Evolutionary conservation across 2,113 vertebrate genomes (phyloP).

Genomic region (Acanthisitta chloris): DNA sequence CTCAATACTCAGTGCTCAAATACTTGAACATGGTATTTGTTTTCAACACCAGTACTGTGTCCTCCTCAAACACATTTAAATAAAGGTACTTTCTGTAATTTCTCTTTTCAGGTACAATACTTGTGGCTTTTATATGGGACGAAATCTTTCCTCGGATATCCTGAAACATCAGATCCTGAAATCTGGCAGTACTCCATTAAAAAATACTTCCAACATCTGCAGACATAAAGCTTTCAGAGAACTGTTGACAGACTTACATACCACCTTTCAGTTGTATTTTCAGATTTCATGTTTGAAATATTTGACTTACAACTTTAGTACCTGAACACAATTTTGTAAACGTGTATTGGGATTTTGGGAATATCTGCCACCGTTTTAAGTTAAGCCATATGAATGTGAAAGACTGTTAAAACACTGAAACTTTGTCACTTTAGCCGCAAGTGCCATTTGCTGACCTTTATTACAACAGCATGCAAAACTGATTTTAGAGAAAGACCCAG

Average conservation of each 20-base stretch:
- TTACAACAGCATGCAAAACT: background rate
- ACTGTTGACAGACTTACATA: background rate
- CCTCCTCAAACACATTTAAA: background rate
- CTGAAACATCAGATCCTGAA: background rate
- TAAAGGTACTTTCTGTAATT: background rate
- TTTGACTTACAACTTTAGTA: background rate
- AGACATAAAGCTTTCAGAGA: background rate
- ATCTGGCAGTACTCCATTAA: background rate
- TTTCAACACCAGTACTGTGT: background rate
- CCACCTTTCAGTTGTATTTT: background rate
- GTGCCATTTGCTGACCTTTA: slow-evolving; percentile 26
- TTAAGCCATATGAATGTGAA: background rate
- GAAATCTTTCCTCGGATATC: slow-evolving; percentile 34
- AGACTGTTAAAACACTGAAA: background rate
- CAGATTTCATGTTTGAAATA: background rate
- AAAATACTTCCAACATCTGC: background rate
- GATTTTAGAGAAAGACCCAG: background rate
- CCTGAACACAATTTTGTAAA: background rate
- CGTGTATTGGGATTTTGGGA: background rate
- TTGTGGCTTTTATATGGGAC: slow-evolving; percentile 55
- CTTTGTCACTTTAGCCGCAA: slow-evolving; percentile 36
- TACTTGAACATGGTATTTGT: background rate
- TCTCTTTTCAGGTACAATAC: slow-evolving; percentile 50
- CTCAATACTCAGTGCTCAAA: background rate
- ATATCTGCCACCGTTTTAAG: background rate